Evolutionary conservation across 2,797 vertebrate genomes (phyloP), one percentile per base, ranked within the genome.

Genomic region (Cottoperca gobio): DNA sequence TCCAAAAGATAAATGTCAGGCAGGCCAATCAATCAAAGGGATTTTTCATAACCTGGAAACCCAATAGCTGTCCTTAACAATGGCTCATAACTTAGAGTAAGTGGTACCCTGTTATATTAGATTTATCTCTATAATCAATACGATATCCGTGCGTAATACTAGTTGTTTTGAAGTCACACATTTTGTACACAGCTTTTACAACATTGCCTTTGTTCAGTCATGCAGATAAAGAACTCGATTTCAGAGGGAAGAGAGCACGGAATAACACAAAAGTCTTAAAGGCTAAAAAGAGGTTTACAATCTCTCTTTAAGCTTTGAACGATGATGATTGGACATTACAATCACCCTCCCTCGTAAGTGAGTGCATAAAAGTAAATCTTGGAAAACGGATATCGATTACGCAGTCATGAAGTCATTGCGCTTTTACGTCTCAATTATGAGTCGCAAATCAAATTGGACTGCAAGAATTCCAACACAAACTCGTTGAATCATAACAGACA

Each of bases 371-470:
- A 84, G 67, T 72, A 79, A 88, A 84, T 86, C 74, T 83, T 69
- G 35, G 66, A 79, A 66, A 86, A 89, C 78, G 71, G 70, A 69
- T 85, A 91, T 89, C 75, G 83, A 87, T 85, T 79, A 65, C 31
- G 48, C 59, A 69, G 73, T 59, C 24, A 31, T 43, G 26, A 37
- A 50, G 75, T 86, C 58, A 62, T 61, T 70, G 68, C 61, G 79
- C 67, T 79, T 85, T 79, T 69, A 79, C 35, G 58, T 81, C 64
- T 66, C 60, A 67, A 73, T 88, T 81, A 77, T 73, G 49, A 53
- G 43, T 14, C 33, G 11, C 75, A 78, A 83, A 77, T 90, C 62
- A 81, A 82, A 79, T 54, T 46, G 14, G 49, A 61, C 17, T 2
- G 23, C n/a, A 7, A n/a, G 3, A 42, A 67, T 76, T 69, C 45